Conservation (phyloP, 2,888 invertebrate genomes). For the Diachrysia chrysitis region DNA sequence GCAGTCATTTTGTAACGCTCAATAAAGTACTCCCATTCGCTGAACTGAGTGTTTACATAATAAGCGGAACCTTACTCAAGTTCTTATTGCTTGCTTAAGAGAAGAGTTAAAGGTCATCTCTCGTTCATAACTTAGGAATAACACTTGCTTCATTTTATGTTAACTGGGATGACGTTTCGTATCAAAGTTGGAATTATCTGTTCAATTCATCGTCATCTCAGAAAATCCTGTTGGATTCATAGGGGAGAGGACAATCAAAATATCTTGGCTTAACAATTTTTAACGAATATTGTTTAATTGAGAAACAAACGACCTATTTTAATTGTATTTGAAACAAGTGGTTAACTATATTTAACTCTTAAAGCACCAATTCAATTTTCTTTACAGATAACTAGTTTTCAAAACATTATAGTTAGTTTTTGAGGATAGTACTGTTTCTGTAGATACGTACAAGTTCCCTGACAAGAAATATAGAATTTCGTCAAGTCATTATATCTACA, state of each 20-base stretch:
- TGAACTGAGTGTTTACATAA: slow-evolving; percentile 18
- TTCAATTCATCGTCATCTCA: not conserved
- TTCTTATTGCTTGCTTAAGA: slow-evolving; percentile 17
- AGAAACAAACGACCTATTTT: not conserved
- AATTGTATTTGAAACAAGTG: too few species aligned
- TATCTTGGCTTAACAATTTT: too few species aligned
- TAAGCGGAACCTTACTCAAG: slow-evolving; percentile 12
- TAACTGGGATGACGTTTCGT: not conserved
- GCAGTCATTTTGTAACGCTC: slow-evolving; percentile 6
- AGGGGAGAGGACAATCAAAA: too few species aligned
- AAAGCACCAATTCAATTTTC: not conserved
- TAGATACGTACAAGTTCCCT: slow-evolving; percentile 26
- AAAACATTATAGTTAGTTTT: not conserved
- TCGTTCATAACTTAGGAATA: slow-evolving; percentile 14
- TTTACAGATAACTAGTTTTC: not conserved
- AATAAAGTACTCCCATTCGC: slow-evolving; percentile 32
- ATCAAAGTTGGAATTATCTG: not conserved
- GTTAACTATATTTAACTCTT: not conserved
- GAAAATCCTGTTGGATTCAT: not conserved
- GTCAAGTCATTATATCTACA: slow-evolving; percentile 38
- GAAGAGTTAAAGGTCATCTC: slow-evolving; percentile 14
- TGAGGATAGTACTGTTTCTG: not conserved
- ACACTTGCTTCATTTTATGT: slow-evolving; percentile 2
- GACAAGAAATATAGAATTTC: slow-evolving; percentile 31
- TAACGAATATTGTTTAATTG: too few species aligned